Conservation (phyloP, 2,113 vertebrate species). For the Martes martes region DNA sequence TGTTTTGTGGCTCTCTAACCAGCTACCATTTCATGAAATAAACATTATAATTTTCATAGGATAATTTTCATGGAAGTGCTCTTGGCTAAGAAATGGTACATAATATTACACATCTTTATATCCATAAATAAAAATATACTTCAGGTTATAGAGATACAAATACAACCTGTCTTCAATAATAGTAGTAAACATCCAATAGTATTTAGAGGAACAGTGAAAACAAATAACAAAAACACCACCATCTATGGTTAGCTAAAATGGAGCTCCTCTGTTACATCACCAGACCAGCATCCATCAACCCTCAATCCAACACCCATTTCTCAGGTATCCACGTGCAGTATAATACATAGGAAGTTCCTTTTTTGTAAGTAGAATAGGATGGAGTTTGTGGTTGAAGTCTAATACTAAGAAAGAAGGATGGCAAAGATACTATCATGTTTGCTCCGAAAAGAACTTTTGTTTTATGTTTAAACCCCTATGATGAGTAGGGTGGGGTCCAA, state of each 20-base stretch:
- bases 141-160: neutral
- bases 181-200: neutral
- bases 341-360: neutral
- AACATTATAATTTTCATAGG: neutral
- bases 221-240: neutral
- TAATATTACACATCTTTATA: neutral
- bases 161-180: neutral
- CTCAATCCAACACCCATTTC: neutral
- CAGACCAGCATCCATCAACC: neutral
- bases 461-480: neutral
- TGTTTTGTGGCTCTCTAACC: neutral
- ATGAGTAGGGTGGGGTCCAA: neutral
- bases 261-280: neutral
- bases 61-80: neutral
- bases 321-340: neutral
- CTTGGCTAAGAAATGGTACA: neutral
- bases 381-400: neutral
- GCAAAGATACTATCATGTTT: neutral
- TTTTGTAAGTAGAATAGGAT: neutral
- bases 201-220: neutral
- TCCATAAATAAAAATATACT: neutral
- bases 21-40: neutral
- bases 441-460: neutral
- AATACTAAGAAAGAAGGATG: neutral
- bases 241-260: neutral